A percentile compares a stretch with the other conserved stretches of the same genome.
These are phyloP conservation scores for Dendrocincla tyrannina DNA, from an alignment of 2,797 vertebrate species.

Conservation along the genomic window DNA sequence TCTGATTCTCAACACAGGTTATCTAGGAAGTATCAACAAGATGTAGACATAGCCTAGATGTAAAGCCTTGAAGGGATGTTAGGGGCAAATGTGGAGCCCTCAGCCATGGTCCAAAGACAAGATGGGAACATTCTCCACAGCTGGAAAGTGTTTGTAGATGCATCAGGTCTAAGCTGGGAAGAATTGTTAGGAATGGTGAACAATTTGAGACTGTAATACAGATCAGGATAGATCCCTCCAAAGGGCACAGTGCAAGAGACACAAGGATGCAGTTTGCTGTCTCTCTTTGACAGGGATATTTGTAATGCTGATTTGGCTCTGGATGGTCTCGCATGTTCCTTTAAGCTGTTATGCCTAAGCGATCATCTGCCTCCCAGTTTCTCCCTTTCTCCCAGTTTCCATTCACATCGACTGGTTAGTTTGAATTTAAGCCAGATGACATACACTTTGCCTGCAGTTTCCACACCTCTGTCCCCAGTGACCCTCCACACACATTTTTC, in stretches of 20 bases:
- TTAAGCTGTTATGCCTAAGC: not conserved
- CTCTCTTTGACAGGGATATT: not conserved
- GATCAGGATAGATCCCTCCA: not conserved
- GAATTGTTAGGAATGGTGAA: not conserved
- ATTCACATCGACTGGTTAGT: not conserved
- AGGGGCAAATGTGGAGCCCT: not conserved
- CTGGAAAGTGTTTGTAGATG: not conserved
- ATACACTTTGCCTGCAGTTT: not conserved
- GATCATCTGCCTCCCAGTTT: not conserved
- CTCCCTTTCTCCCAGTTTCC: not conserved
- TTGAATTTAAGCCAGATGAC: not conserved
- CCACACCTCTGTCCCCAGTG: not conserved
- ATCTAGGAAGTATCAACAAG: not conserved
- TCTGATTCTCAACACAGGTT: not conserved
- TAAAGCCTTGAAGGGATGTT: not conserved
- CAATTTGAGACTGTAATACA: not conserved
- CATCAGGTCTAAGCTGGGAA: not conserved
- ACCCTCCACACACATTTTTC: not conserved
- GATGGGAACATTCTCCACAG: not conserved
- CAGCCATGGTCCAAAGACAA: not conserved
- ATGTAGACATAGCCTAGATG: not conserved
- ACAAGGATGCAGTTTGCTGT: not conserved
- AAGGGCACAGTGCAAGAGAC: not conserved
- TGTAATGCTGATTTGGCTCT: not conserved
- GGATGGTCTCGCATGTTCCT: not conserved